Percentiles rank a stretch among this genome's conserved stretches.
Conservation (phyloP, 1,140 invertebrate genomes). For the Drosophila sturtevanti region DNA sequence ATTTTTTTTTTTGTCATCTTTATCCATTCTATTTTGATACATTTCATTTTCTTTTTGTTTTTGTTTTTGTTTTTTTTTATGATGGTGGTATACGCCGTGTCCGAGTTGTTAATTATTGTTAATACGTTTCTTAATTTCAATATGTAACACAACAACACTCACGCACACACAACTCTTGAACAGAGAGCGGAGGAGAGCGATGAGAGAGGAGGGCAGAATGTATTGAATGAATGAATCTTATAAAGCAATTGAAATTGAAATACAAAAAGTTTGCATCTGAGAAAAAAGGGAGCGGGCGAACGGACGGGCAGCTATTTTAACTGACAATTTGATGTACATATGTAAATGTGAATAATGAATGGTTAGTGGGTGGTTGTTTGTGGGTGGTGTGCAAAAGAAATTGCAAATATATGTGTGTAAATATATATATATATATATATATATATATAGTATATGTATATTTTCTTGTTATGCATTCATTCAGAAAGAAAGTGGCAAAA, state of each 20-base stretch:
- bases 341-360: not conserved
- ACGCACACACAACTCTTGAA: constrained; percentile 5
- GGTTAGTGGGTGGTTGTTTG: too few relatives aligned
- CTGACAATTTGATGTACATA: not conserved
- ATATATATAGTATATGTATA: constrained; percentile 15
- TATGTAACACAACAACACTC: constrained; percentile 15
- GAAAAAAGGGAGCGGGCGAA: too few relatives aligned
- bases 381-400: too few relatives aligned
- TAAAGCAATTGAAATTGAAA: not conserved
- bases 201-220: not conserved
- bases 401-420: too few relatives aligned
- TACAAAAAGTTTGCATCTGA: constrained; percentile 4
- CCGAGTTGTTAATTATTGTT: not conserved
- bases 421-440: too few relatives aligned
- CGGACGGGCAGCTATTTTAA: not conserved
- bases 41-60: too few relatives aligned
- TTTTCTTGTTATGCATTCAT: constrained; percentile 30
- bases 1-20: too few relatives aligned
- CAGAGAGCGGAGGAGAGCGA: not conserved
- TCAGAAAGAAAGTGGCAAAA: not conserved
- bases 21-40: too few relatives aligned
- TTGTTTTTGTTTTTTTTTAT: too few relatives aligned
- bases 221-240: constrained; percentile 23
- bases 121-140: not conserved
- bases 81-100: not conserved